Base-by-base conservation (phyloP, 2,797 vertebrate species). In the Microtus obscurus region DNA sequence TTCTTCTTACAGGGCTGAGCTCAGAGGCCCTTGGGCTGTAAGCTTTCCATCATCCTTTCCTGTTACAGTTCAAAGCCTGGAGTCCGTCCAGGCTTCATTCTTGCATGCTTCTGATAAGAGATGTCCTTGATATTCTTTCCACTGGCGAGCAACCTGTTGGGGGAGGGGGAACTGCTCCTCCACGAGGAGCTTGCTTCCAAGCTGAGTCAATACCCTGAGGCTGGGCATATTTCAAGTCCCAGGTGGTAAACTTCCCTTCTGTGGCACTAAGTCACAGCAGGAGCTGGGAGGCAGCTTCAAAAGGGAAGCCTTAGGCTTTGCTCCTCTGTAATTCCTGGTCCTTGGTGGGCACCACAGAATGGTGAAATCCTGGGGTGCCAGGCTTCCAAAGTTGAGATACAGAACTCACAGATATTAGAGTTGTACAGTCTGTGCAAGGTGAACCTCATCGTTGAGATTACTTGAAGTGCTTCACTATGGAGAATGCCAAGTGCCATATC, bases 401-500 rank as follows among this genome's bases (percentile, higher is more conserved):
- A 95, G 78, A 98, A 97, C 12, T 53, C 48, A 71, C 2, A 17
- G 65, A 71, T 53, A 27, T 11, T 73, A 37, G n/a, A n/a, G 34
- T 27, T 56, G 3, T 56, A 31, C 16, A 73, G 19, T 19, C 31
- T 97, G 71, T 97, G 98, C 0, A 98, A 98, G 67, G 5, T 98
- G 87, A 99, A 65, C 98, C 10, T 40, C 21, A 17, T 25, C 34
- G 27, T 8, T 53, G 13, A n/a, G 34, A 97, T 96, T 99, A 98
- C 95, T 98, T 37, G 11, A 98, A 98, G 95, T 99, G 98, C 90
- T 98, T 98, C 97, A 98, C 98, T 77, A 98, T 98, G 0, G 98
- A 99, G 93, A 98, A 99, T 0, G 97, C 98, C 0, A 37, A 98
- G 65, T 98, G 98, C 96, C 94, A 99, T 82, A 98, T 99, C 61